Evolutionary conservation across 1,140 invertebrate species (phyloP), one percentile per base, ranked within the genome.

Genomic region (Zaprionus africanus): DNA sequence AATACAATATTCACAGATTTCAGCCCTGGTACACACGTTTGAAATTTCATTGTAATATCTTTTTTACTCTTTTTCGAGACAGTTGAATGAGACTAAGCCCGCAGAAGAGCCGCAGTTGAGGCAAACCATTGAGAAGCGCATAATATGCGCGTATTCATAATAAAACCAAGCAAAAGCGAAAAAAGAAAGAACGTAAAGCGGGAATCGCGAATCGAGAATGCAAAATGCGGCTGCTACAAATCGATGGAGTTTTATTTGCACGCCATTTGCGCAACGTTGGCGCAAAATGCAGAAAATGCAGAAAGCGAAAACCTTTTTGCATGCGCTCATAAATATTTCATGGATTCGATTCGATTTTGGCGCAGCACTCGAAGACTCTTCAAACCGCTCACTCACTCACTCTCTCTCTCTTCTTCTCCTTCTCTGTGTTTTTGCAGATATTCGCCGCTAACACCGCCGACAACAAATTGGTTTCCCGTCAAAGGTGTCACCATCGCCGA

Each of bases 401-500:
- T 34, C 58, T 65, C 15, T 63, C 22, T 41, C 49, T 73, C 58
- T 74, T 19, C 53, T 69, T 46, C 43, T 56, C 17, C 34, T 34
- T 17, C 15, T 54, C 51, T 72, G 61, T 76, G 17, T 62, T 60
- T 54, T 92, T 90, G 62, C 85, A 93, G 92, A 91, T 93, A 93
- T 53, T 92, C 92, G 65, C 92, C 92, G 34, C 76, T 93, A 69
- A 93, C 91, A 31, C 85, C 88, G 61, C 92, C 92, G 60, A 92
- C 87, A 82, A 91, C 88, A 83, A 92, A 93, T 85, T 92, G 84
- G 86, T 93, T 93, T 78, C 81, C 82, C 64, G 92, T 93, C 54
- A 81, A 94, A 51, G 96, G 96, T 76, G 95, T 96, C 36, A 96
- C 96, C 74, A 96, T 97, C 81, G 96, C 94, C 17, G 96, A 96